Evolutionary conservation across 2,797 vertebrate genomes (phyloP), one percentile per base, ranked within the genome.

Genomic region (Falco concolor): DNA sequence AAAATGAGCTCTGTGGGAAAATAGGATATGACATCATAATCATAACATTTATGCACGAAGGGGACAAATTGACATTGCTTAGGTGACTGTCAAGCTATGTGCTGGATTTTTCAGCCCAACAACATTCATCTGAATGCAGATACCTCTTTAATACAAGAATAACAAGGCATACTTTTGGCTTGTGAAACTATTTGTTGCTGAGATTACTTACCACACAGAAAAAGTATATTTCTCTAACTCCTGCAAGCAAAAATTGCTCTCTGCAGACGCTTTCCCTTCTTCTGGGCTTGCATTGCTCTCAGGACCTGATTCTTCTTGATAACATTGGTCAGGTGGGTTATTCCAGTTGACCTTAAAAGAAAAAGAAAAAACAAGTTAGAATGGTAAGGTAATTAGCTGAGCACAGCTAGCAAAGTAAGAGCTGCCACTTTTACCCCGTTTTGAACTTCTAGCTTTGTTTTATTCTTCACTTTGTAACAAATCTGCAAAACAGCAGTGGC

Each of bases 121-220:
- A 87, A 52, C 14, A 28, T 65, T 52, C 10, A 50, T 12, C 45
- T 80, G 57, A 76, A 38, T 10, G 28, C 30, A 53, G 24, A 42
- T 13, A 14, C 15, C 27, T 40, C 56, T 60, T 8, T 16, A 92
- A 56, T 21, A 20, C 15, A 50, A 2, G 5, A 56, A 53, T 13
- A 93, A 56, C 44, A 84, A 93, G 72, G 47, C 42, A 68, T 34
- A 83, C 54, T 76, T 64, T 57, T 1, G 10, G 11, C 8, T 53
- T 59, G 23, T 21, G 74, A 47, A 81, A 47, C 6, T 89, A 21
- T 64, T 72, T 65, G 52, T 28, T 80, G 53, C 30, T 75, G 38
- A 82, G 23, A 60, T 64, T 53, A 89, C 98, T 97, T 67, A 98
- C 98, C 96, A 95, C 32, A 98, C 98, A 91, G 98, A 98, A 96